Conservation (phyloP, 2,797 vertebrate species). For the Phoebastria nigripes region DNA sequence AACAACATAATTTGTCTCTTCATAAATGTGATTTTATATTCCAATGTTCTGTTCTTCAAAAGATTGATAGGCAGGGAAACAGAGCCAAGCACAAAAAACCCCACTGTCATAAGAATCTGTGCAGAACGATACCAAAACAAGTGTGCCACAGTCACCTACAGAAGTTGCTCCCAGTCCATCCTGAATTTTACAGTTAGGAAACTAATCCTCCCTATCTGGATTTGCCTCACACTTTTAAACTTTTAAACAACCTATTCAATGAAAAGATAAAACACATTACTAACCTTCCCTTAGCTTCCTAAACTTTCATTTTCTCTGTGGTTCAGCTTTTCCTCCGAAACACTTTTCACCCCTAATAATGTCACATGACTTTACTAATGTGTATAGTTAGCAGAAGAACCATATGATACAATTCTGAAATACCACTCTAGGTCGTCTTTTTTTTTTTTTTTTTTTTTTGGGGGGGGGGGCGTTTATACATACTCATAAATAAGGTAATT, state of each 20-base stretch:
- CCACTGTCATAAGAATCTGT: neutral
- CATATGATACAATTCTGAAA: neutral
- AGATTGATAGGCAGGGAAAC: neutral
- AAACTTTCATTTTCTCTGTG: neutral
- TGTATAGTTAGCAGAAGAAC: neutral
- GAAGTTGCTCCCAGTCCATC: neutral
- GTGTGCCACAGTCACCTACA: neutral
- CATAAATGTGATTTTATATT: neutral
- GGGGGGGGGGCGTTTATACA: too few relatives aligned
- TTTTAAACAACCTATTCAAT: neutral
- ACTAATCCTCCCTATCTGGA: neutral
- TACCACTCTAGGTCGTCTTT: fast-evolving
- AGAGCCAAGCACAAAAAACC: neutral
- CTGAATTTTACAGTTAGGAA: neutral
- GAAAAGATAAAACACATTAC: neutral
- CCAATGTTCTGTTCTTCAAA: neutral
- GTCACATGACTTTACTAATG: neutral
- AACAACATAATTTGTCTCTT: neutral
- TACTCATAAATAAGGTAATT: neutral
- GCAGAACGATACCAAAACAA: neutral
- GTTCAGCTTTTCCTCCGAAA: neutral
- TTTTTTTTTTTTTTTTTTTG: too few relatives aligned
- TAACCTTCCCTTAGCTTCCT: neutral
- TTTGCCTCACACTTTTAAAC: neutral
- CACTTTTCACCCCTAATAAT: neutral